Base-by-base conservation (phyloP, 2,113 vertebrate genomes). In the Ascaphus truei region DNA sequence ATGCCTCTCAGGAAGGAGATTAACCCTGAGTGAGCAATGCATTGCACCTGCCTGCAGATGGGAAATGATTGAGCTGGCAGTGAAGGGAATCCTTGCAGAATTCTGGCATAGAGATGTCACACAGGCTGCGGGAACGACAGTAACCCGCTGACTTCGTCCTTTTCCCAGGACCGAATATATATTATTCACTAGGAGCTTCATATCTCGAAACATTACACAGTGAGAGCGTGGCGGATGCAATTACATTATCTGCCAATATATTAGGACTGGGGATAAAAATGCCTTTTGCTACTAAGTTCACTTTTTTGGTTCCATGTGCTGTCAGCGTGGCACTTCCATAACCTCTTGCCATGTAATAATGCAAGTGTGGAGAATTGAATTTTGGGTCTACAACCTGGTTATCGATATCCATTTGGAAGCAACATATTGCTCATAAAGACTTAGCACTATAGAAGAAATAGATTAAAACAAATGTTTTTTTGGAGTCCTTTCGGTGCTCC, bases 341-440 rank as follows among this genome's bases (percentile, higher is more conserved):
- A 61, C 58, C 39, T 45, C 58, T 47, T 15, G 26, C 58, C 43
- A 29, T 61, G 23, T 47, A 61, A 61, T 61, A 61, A 30, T 47
- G 25, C 10, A 31, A 61, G 26, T 20, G 58, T 20, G 39, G 58
- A 45, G 45, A 61, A 61, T 45, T 15, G 7, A 61, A 60, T 60
- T 60, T 60, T 43, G 25, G 34, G 18, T 60, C 37, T 43, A 60
- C 58, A 29, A 43, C 25, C 8, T 43, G 26, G 25, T 45, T 61
- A 39, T 61, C 39, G 15, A 61, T 45, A 30, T 61, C 25, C 16
- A 20, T 61, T 16, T n/a, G n/a, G n/a, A n/a, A n/a, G n/a, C n/a
- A n/a, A n/a, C n/a, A n/a, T n/a, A n/a, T n/a, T n/a, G n/a, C n/a
- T n/a, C n/a, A n/a, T n/a, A n/a, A n/a, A n/a, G n/a, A n/a, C n/a